These are phyloP conservation scores for Pheosia gnoma DNA, from an alignment of 2,888 invertebrate species.

Conservation along the genomic window DNA sequence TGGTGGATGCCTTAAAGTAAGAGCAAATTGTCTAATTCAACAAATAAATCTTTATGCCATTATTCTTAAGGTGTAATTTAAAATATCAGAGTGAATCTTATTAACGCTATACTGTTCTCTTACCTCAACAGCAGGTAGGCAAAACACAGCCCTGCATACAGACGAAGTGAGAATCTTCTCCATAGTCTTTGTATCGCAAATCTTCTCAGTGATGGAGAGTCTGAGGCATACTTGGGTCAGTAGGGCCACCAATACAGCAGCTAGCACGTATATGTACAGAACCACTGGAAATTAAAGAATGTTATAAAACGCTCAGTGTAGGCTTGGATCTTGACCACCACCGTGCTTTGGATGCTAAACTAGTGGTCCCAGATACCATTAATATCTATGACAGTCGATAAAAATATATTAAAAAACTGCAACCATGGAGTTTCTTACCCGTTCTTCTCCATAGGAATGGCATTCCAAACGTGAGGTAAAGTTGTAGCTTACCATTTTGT, in stretches of 20 bases:
- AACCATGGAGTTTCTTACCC: no score
- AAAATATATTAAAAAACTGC: no score
- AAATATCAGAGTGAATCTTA: slow-evolving; percentile 5
- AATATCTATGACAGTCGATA: no score
- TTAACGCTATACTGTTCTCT: not conserved
- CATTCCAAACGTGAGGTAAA: no score
- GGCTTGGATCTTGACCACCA: no score
- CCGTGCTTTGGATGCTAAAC: no score
- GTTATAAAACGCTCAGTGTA: no score
- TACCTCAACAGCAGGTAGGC: slow-evolving; percentile 67
- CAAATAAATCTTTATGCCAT: no score
- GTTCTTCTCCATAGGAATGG: no score
- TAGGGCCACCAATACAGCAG: slow-evolving; percentile 60
- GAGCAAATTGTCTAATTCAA: not conserved
- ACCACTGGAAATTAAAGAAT: slow-evolving; percentile 55
- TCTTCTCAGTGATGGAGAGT: slow-evolving; percentile 44
- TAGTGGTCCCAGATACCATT: no score
- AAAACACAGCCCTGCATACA: slow-evolving; percentile 59
- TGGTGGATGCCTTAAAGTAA: slow-evolving; percentile 50
- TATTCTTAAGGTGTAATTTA: not conserved
- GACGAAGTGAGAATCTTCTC: slow-evolving; percentile 53
- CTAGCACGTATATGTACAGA: slow-evolving; percentile 62
- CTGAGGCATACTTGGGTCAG: slow-evolving; percentile 61
- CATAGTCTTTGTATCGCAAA: slow-evolving; percentile 52
- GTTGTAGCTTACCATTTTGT: no score